These are phyloP conservation scores for Lagorchestes hirsutus DNA, from an alignment of 2,797 vertebrate species.

Conservation along the genomic window DNA sequence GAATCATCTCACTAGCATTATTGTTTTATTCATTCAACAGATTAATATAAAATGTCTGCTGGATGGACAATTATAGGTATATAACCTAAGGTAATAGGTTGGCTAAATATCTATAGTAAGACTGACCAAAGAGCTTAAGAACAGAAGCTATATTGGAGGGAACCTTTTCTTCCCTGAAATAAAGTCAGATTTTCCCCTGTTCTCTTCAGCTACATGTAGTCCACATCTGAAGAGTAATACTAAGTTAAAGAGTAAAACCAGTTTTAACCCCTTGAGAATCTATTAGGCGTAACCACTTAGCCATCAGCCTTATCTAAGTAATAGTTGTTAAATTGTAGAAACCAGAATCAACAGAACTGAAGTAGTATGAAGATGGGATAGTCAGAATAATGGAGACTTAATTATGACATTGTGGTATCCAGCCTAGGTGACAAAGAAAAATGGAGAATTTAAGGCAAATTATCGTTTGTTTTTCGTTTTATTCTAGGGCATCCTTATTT, in stretches of 20 bases:
- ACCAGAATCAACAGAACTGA: not conserved
- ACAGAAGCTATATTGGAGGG: not conserved
- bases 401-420: not conserved
- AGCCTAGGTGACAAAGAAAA: not conserved
- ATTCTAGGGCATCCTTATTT: not conserved
- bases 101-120: not conserved
- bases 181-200: not conserved
- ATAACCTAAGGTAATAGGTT: not conserved
- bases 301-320: not conserved
- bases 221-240: not conserved
- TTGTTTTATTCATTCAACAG: not conserved
- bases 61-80: not conserved
- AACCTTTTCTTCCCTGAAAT: not conserved
- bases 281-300: not conserved
- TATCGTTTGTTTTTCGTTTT: not conserved
- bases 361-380: not conserved
- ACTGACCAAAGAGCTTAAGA: not conserved
- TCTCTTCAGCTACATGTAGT: not conserved
- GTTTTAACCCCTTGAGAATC: not conserved
- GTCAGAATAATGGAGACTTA: not conserved
- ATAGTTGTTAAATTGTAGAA: not conserved
- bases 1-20: not conserved
- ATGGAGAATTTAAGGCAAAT: not conserved
- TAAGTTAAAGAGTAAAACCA: not conserved
- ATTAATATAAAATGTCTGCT: not conserved